Evolutionary conservation across 1,140 invertebrate species (phyloP), one percentile per base, ranked within the genome.

Genomic region (Drosophila sulfurigaster): DNA sequence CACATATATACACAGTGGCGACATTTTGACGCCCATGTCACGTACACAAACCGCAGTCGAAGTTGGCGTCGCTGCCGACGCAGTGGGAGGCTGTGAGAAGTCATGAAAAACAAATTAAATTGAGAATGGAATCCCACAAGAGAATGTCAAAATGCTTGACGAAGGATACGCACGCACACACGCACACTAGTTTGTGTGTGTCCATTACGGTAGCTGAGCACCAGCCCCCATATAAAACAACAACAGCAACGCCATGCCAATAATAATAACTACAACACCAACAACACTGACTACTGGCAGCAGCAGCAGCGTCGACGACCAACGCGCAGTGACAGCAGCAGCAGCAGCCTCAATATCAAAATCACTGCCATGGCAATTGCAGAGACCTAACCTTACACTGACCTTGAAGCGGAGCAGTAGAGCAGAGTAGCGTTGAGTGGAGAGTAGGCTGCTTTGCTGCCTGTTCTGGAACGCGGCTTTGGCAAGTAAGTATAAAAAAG

Each of bases 291-390:
- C 49, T 56, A 56, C 38, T 66, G 41, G 13, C 51, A 49, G 35
- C 35, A 38, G 43, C 68, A 60, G 71, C 68, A 25, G 25, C 63
- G 38, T 25, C 20, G 20, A 30, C 68, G 73, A 75, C 73, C 73
- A 75, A 75, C 73, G 73, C 73, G 60, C 60, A 65, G 73, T 25
- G 45, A 52, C 51, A 35, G 52, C 43, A 15, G 35, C 35, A 8
- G 35, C 35, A 38, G 6, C 35, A 38, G 35, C 63, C 38, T 38
- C 35, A 38, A 52, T 52, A 15, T 48, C 30, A 75, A 75, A 87
- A 87, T 87, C 83, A 87, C 83, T 87, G 83, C 73, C 83, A 87
- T 88, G 82, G 82, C 72, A 75, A 70, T 75, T 75, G 74, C 74
- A 60, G 71, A 60, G 71, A 78, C 64, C 85, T 88, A 88, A 88